A percentile compares a stretch with the other conserved stretches of the same genome.
Conservation (phyloP, 2,113 vertebrate genomes). For the Plotosus lineatus region DNA sequence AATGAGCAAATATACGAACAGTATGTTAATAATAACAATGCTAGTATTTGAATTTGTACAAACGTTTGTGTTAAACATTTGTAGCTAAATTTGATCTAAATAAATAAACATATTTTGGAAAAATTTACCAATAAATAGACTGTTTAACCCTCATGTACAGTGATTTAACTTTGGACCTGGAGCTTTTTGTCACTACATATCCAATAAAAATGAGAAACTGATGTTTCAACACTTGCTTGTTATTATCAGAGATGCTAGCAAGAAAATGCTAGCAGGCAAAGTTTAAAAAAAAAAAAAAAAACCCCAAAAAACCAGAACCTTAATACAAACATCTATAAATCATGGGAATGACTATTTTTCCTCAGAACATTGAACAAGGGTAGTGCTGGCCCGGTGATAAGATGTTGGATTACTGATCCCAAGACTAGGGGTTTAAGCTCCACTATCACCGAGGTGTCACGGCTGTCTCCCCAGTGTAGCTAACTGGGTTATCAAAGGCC, state of each 20-base stretch:
- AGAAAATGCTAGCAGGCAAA: neutral
- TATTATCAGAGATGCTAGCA: neutral
- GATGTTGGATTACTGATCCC: no score
- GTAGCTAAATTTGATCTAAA: neutral
- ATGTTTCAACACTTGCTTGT: neutral
- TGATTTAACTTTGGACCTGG: neutral
- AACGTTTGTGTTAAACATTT: neutral
- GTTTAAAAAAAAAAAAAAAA: neutral
- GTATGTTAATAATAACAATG: no score
- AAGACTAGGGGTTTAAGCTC: no score
- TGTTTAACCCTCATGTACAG: slow-evolving; percentile 6
- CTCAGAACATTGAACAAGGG: no score
- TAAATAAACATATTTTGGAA: neutral
- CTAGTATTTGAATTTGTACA: neutral
- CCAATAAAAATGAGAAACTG: neutral
- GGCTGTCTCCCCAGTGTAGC: no score
- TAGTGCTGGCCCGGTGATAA: no score
- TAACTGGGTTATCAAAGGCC: no score
- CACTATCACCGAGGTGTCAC: no score
- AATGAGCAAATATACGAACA: neutral
- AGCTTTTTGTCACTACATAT: neutral
- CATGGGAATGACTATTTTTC: no score
- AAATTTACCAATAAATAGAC: neutral
- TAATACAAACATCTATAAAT: no score
- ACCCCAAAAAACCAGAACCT: no score